Base-by-base conservation (phyloP, 2,797 vertebrate species). In the Sylvilagus floridanus region DNA sequence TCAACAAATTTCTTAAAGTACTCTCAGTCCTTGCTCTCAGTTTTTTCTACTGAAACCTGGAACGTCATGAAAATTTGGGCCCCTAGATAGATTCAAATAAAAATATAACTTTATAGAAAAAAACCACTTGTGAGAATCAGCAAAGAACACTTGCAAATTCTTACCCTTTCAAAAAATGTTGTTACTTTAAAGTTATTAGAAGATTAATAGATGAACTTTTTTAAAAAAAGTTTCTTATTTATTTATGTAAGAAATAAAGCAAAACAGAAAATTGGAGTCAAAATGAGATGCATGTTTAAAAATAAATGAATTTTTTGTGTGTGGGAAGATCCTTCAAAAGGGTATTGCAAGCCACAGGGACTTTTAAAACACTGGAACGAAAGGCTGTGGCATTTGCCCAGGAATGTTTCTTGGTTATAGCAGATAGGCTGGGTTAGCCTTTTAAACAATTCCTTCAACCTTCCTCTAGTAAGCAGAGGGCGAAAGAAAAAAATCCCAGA, bases 221-320 rank as follows among this genome's bases (percentile, higher is more conserved):
- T 79, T 65, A n/a, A 37, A 68, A n/a, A 81, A 68, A 32, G 4
- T 88, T 89, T 87, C 35, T 94, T n/a, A n/a, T n/a, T n/a, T 21
- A 62, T 92, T 77, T 90, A 35, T 68, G n/a, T 79, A 16, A 75
- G 60, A 84, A 94, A 75, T 7, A 79, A 85, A 69, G 72, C 7
- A 86, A 76, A 84, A 10, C 7, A 88, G 77, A 94, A 60, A 93
- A 78, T 5, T 91, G 24, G 69, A 73, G 50, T 91, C 90, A 63
- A 72, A 65, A 88, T 22, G 17, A 90, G 42, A 28, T 4, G 62
- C 13, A 35, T 73, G 30, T 88, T 95, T 83, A 72, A 94, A 73
- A 96, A 47, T 63, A 95, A 96, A 75, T 52, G 7, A 11, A 52
- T 78, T 95, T 91, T 91, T 54, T 50, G 93, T 94, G 65, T 35